Conservation (phyloP, 2,797 vertebrate species). For the Leptatherina wallacei region DNA sequence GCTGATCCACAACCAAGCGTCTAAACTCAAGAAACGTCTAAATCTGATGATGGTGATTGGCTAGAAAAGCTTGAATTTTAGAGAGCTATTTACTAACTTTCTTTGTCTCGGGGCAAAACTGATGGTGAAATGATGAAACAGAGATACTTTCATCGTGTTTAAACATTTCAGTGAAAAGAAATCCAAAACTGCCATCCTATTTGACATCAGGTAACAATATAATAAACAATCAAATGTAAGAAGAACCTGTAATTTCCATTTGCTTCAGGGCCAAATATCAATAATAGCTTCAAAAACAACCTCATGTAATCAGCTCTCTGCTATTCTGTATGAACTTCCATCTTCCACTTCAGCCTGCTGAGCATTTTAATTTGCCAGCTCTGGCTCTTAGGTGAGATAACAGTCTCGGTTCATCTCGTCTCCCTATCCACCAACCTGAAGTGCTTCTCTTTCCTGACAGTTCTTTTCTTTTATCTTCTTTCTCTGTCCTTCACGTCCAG, state of each 20-base stretch:
- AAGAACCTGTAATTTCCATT: not conserved
- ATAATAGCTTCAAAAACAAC: not conserved
- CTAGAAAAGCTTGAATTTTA: too few species aligned
- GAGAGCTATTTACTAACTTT: too few species aligned
- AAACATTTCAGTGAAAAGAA: not conserved
- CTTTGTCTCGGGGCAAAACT: not conserved
- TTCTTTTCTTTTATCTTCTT: not conserved
- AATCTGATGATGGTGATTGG: too few species aligned
- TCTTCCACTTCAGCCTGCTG: constrained; percentile 3
- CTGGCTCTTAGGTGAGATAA: constrained; percentile 24
- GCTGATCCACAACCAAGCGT: too few species aligned
- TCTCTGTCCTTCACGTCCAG: not conserved
- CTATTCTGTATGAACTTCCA: constrained; percentile 16
- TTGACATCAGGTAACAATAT: not conserved
- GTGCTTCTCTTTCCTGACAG: not conserved
- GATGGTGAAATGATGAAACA: not conserved
- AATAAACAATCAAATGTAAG: not conserved
- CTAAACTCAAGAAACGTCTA: too few species aligned
- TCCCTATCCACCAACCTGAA: constrained; percentile 9
- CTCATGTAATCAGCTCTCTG: constrained; percentile 5
- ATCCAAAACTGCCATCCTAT: not conserved
- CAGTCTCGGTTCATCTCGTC: constrained; percentile 14
- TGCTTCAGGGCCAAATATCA: not conserved
- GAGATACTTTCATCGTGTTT: not conserved
- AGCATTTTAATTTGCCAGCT: constrained; percentile 44